These are phyloP conservation scores for Epinotia demarniana DNA, from an alignment of 2,888 invertebrate genomes.

Conservation along the genomic window DNA sequence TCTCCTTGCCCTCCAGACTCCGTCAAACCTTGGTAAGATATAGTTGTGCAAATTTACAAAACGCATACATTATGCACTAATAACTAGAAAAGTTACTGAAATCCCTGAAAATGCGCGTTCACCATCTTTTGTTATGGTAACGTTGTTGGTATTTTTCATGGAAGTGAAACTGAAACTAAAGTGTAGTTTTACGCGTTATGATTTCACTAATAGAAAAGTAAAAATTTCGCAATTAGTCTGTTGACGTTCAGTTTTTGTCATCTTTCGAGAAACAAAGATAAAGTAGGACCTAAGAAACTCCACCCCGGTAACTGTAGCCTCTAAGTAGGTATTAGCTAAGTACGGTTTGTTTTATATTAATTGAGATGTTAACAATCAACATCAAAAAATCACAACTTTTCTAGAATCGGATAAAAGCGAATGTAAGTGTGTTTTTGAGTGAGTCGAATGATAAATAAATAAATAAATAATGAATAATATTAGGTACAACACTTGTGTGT, in stretches of 20 bases:
- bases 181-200: background rate
- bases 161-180: constrained; percentile 35
- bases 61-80: constrained; percentile 1
- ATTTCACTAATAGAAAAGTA: constrained; percentile 4
- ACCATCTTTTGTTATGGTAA: constrained; percentile 34
- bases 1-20: background rate
- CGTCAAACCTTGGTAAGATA: background rate
- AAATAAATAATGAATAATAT: too few species aligned
- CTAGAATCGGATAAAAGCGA: too few species aligned
- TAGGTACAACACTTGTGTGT: too few species aligned
- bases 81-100: background rate
- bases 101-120: background rate
- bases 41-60: background rate
- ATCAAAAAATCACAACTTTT: too few species aligned
- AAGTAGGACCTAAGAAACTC: background rate
- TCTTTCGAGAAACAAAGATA: background rate
- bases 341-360: too few species aligned
- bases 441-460: too few species aligned
- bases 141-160: constrained; percentile 2
- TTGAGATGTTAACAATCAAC: too few species aligned
- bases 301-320: too few species aligned
- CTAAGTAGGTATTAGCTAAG: too few species aligned
- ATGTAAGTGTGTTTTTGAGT: too few species aligned
- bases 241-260: background rate
- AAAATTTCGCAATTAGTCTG: background rate